A percentile compares a stretch with the other conserved stretches of the same genome.
phyloP scores from a whole-genome alignment of 2,797 vertebrate genomes.

The Peromyscus melanophrys region DNA sequence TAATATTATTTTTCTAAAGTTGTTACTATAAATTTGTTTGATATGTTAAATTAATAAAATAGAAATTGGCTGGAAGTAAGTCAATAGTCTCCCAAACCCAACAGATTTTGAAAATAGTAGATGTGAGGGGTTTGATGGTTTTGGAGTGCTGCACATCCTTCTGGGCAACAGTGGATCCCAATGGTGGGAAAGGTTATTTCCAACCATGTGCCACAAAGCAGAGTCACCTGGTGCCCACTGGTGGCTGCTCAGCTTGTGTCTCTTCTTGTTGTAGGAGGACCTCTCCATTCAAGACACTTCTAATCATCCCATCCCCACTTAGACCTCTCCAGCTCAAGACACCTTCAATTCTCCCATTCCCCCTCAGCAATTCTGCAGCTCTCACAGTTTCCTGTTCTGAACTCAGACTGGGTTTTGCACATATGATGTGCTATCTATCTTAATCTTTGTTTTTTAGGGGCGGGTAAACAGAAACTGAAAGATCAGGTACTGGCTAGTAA shows the following conservation, averaged over 20 bases:
- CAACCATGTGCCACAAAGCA: background rate
- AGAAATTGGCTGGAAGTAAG: background rate
- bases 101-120: background rate
- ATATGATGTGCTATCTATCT: constrained; percentile 33
- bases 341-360: background rate
- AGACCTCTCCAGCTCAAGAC: background rate
- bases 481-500: constrained; percentile 55
- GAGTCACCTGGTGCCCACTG: background rate
- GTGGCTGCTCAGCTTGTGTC: background rate
- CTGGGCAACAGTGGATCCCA: background rate
- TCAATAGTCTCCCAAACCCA: background rate
- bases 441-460: constrained; percentile 51
- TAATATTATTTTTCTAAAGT: constrained; percentile 34
- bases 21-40: background rate
- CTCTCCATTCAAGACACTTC: background rate
- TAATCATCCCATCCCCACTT: too few relatives aligned
- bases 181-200: background rate
- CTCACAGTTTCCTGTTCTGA: constrained; percentile 8
- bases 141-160: background rate
- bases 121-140: background rate
- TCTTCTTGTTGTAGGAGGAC: background rate
- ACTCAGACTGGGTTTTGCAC: background rate
- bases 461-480: constrained; percentile 5
- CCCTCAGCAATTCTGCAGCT: background rate
- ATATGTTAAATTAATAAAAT: constrained; percentile 16